Base-by-base conservation (phyloP, 2,888 invertebrate genomes). In the Tupiocoris notatus region DNA sequence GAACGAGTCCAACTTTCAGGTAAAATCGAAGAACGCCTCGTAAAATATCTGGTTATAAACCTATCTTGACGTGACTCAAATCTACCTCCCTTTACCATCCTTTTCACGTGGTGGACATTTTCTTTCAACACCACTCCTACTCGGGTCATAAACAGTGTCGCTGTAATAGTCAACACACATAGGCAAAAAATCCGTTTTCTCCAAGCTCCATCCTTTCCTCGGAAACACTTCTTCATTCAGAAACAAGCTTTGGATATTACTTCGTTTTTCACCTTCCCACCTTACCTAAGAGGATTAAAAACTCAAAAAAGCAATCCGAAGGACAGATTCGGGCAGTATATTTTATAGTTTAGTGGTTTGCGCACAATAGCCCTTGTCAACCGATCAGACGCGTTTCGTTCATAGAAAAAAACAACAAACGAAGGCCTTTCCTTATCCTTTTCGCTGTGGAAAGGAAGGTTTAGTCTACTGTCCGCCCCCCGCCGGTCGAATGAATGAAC, bases 311-410 rank as follows among this genome's bases (percentile, higher is more conserved):
- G 39, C 62, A 73, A 73, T 73, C 73, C 24, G 17, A 61, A 21
- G 56, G 73, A 61, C 73, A 62, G 73, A 73, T 61, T 39, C 54
- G 20, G n/a, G 73, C 73, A 62, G 73, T 73, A 73, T 73, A 62
- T 73, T 73, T 61, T 73, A 22, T 63, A 73, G 73, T 73, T 73
- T 73, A 73, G 62, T 73, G 73, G 61, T 73, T 25, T 61, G 71
- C 39, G 73, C 73, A 73, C 73, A 73, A 73, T 73, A 39, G 62
- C 57, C 54, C 62, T 57, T 73, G 73, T 73, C 73, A 73, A 73
- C 73, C 56, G 73, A 73, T 73, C 73, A 62, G 62, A 73, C 62
- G 63, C 59, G 20, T 70, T 59, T 70, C 61, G 70, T 70, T 9
- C 25, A 2, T 54, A 73, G 62, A 73, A 73, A 73, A 73, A 73